phyloP scores from a whole-genome alignment of 1,140 invertebrate genomes.

The Harpegnathos saltator region DNA sequence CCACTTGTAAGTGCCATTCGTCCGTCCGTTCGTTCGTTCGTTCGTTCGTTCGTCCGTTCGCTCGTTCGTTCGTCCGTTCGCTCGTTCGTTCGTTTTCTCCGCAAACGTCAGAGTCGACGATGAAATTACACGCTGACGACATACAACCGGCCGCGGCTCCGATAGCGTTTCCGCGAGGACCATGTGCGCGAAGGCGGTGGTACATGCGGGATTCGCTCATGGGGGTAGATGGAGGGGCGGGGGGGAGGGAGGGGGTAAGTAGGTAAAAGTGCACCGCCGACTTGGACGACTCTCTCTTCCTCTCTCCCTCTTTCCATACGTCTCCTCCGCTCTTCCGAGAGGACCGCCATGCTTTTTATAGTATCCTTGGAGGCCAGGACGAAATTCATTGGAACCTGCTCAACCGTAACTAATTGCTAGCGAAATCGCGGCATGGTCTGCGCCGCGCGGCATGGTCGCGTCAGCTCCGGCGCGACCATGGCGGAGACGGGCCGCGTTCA shows the following conservation, averaged over 20 bases:
- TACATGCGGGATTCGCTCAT: too few species aligned
- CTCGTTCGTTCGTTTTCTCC: too few species aligned
- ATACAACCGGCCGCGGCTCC: slow-evolving; percentile 74
- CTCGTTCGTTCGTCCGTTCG: too few species aligned
- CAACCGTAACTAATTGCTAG: slow-evolving; percentile 78
- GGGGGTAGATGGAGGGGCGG: too few species aligned
- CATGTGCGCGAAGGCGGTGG: background rate
- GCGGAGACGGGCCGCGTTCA: slow-evolving; percentile 34
- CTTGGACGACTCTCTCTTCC: background rate
- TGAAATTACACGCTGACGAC: slow-evolving; percentile 64
- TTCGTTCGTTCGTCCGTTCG: too few species aligned
- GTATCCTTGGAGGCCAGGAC: slow-evolving; percentile 79
- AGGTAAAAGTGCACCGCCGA: background rate
- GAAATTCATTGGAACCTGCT: slow-evolving; percentile 80
- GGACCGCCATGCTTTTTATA: slow-evolving; percentile 68
- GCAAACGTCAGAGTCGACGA: too few species aligned
- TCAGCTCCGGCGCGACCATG: too few species aligned
- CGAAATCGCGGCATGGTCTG: background rate
- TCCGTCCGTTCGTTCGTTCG: too few species aligned
- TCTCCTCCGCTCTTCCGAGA: background rate
- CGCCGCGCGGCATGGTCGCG: background rate
- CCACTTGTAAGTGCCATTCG: background rate
- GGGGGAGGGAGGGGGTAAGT: too few species aligned
- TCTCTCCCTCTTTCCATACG: too few species aligned
- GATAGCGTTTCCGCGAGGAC: slow-evolving; percentile 72